Conservation (phyloP, 2,888 invertebrate species). For the Rhynchonema sp. region DNA sequence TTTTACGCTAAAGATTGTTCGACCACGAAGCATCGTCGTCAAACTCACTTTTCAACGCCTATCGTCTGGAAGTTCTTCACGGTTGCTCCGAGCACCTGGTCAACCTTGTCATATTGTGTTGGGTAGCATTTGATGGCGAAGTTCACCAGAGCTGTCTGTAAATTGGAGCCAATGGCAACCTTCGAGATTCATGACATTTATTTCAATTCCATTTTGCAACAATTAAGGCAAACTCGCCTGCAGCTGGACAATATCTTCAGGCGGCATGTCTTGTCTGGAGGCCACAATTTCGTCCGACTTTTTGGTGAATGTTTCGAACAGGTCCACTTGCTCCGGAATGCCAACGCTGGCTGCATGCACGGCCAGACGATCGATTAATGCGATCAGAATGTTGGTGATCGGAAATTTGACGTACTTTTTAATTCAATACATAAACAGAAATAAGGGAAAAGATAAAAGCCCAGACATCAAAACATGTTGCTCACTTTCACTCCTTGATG, state of each 20-base stretch:
- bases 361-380: constrained; percentile 55
- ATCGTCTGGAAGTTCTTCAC: constrained; percentile 71
- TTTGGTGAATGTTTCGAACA: constrained; percentile 78
- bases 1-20: neutral
- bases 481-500: constrained; percentile 77
- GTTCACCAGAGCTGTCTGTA: constrained; percentile 50
- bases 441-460: neutral
- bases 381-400: constrained; percentile 79
- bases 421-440: neutral
- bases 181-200: too few relatives aligned
- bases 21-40: neutral
- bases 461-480: constrained; percentile 43
- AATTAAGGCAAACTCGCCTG: constrained; percentile 63
- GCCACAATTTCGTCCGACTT: constrained; percentile 30
- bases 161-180: too few relatives aligned
- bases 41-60: constrained; percentile 42
- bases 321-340: constrained; percentile 66
- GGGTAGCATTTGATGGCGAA: constrained; percentile 91
- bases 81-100: constrained; percentile 76
- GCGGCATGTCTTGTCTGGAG: constrained; percentile 77
- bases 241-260: constrained; percentile 82
- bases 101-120: constrained; percentile 76
- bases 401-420: constrained; percentile 45
- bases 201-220: too few relatives aligned
- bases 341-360: constrained; percentile 48